A percentile compares a stretch with the other conserved stretches of the same genome.
Evolutionary conservation across 2,888 invertebrate genomes (phyloP).

Genomic region (Byasa hedistus): DNA sequence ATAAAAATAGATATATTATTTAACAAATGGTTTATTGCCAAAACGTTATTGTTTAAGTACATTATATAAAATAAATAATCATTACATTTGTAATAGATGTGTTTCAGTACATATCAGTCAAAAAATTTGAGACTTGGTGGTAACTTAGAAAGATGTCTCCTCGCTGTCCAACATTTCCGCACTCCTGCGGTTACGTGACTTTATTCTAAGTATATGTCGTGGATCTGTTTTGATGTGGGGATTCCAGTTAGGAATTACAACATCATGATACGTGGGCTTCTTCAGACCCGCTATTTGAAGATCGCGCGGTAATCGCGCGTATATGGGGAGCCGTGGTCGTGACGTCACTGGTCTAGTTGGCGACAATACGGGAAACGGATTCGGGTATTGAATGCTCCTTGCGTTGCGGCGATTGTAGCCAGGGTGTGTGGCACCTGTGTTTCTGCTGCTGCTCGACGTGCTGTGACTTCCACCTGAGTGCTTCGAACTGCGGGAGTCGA

Average conservation of each 20-base stretch:
- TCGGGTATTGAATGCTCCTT: conserved; percentile 33
- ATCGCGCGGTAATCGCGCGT: conserved; percentile 30
- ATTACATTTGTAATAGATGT: no score
- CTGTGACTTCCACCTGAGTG: conserved; percentile 42
- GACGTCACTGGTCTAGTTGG: conserved; percentile 44
- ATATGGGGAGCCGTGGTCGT: conserved; percentile 40
- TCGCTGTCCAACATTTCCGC: conserved; percentile 20
- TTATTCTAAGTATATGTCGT: conserved; percentile 43
- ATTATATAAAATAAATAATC: no score
- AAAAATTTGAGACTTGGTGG: no score
- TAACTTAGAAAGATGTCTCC: neutral
- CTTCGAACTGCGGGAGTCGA: conserved; percentile 45
- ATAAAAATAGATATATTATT: no score
- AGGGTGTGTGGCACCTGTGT: conserved; percentile 46
- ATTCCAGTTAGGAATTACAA: conserved; percentile 51
- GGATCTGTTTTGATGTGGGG: conserved; percentile 46
- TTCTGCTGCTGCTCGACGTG: conserved; percentile 37
- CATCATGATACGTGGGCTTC: conserved; percentile 44
- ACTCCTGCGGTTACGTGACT: conserved; percentile 34
- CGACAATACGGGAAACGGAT: conserved; percentile 21
- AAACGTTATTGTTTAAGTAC: no score
- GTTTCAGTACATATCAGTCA: no score
- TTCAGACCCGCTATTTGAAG: conserved; percentile 36
- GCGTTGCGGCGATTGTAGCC: conserved; percentile 51
- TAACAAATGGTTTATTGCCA: no score